phyloP scores from a whole-genome alignment of 2,113 vertebrate genomes.

The Petaurus breviceps region DNA sequence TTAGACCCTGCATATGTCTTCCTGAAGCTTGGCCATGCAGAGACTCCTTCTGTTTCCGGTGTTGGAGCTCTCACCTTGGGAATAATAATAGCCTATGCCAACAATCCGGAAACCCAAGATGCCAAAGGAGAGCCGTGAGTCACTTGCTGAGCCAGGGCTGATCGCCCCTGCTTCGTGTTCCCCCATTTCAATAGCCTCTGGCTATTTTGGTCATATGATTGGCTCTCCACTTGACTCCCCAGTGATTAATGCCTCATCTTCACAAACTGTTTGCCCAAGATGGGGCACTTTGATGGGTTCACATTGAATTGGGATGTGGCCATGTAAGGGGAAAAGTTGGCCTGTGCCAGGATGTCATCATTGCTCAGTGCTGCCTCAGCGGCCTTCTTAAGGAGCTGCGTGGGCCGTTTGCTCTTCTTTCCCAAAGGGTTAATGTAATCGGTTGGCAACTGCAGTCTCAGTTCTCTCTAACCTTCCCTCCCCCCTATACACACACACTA shows the following conservation, averaged over 20 bases:
- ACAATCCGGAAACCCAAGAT: slow-evolving; percentile 61
- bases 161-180: background rate
- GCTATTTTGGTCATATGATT: background rate
- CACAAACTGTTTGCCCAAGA: slow-evolving; percentile 12
- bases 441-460: slow-evolving; percentile 77
- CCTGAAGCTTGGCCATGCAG: background rate
- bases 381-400: slow-evolving; percentile 5
- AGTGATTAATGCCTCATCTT: slow-evolving; percentile 50
- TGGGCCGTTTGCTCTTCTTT: background rate
- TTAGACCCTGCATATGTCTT: background rate
- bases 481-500: slow-evolving; percentile 34
- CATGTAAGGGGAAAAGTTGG: slow-evolving; percentile 2
- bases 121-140: slow-evolving; percentile 31
- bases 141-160: background rate
- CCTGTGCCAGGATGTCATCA: background rate
- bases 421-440: slow-evolving; percentile 64
- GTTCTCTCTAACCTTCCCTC: slow-evolving; percentile 79
- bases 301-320: background rate
- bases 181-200: background rate
- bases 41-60: background rate
- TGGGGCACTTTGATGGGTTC: slow-evolving; percentile 17
- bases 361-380: background rate
- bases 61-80: background rate
- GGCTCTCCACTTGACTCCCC: background rate
- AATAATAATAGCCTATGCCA: slow-evolving; percentile 17